Percentiles rank a stretch among this genome's conserved stretches.
phyloP scores from a whole-genome alignment of 1,140 invertebrate genomes.

The Vollenhovia emeryi region DNA sequence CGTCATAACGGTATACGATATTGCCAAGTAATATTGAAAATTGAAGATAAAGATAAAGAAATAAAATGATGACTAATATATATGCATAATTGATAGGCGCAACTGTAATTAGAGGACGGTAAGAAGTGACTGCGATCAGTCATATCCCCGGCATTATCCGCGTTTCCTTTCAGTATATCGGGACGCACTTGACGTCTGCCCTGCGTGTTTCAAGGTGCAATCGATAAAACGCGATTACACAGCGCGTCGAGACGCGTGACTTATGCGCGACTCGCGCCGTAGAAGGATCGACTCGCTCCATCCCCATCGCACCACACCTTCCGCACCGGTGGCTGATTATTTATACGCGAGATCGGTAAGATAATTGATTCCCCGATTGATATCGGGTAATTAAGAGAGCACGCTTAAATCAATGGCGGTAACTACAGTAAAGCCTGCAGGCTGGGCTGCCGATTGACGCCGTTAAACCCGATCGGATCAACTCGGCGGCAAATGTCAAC shows the following conservation, averaged over 20 bases:
- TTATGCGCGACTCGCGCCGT: background rate
- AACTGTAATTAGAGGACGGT: background rate
- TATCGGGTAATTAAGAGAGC: background rate
- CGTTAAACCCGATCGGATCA: background rate
- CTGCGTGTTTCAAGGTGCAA: background rate
- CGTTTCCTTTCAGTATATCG: background rate
- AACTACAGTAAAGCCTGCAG: background rate
- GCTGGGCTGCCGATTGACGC: background rate
- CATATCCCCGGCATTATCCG: background rate
- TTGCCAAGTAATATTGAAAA: background rate
- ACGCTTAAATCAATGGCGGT: background rate
- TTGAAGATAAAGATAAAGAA: background rate
- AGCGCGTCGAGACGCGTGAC: no score
- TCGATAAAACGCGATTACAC: constrained; percentile 20
- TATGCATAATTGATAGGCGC: background rate
- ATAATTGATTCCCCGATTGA: constrained; percentile 41
- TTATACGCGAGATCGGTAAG: background rate
- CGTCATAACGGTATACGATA: background rate
- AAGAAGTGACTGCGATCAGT: constrained; percentile 19
- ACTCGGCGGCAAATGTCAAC: constrained; percentile 28
- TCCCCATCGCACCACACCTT: background rate
- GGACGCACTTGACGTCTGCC: background rate
- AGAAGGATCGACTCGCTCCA: background rate
- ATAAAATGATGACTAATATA: background rate
- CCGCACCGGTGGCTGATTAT: background rate